Base-by-base conservation (phyloP, 2,113 vertebrate species). In the Morphnarchus princeps region DNA sequence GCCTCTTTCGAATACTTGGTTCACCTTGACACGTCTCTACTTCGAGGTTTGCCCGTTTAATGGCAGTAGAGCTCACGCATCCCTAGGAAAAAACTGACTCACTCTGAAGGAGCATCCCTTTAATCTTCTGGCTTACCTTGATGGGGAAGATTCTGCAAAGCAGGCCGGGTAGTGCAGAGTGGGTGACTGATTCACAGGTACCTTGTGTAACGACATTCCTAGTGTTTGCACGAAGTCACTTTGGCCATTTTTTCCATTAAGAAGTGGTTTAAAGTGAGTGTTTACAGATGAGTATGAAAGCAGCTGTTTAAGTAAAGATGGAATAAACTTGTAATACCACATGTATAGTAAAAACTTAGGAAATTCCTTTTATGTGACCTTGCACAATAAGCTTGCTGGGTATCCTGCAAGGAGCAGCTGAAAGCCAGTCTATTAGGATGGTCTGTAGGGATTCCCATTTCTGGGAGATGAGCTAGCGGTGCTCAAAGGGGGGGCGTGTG, bases 271-370 rank as follows among this genome's bases (percentile, higher is more conserved):
- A 92, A 96, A 96, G 83, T 87, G 87, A 97, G 43, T 93, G 95
- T 95, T 96, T 97, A 92, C 91, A 94, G 93, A 91, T 93, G 93
- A 95, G 52, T 95, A 95, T 93, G 85, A 93, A 92, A 97, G 90
- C 83, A 96, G 95, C 96, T 95, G 92, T 96, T 96, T 90, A 95
- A 93, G 93, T 97, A 95, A 97, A 98, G 97, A 97, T 82, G 98
- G 96, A 97, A 97, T 94, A 95, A 97, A 98, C 97, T 97, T 97
- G 95, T 97, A 97, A 98, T 97, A 97, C 96, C 96, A 95, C 90
- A 96, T 3, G 96, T 97, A 97, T 96, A 97, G 96, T 94, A 98
- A 97, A 97, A 89, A 96, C 95, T 80, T 86, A 95, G 93, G 95
- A 97, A 91, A 91, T 90, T 78, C 93, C 97, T 93, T 81, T 74